Percentiles rank a stretch among this genome's conserved stretches.
Conservation (phyloP, 2,113 vertebrate genomes). For the Castor canadensis region DNA sequence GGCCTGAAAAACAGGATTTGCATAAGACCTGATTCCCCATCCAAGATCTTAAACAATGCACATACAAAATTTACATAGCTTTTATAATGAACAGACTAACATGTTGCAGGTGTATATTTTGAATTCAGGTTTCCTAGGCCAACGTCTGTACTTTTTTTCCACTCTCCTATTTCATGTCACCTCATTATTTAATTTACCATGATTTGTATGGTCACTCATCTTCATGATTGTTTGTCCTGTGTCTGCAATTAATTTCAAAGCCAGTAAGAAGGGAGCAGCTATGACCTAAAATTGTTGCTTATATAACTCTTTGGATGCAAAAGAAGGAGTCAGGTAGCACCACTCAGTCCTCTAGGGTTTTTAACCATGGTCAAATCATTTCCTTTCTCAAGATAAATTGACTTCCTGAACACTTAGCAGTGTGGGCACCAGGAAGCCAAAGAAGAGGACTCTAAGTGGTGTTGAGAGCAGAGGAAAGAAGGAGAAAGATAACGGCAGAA, state of each 20-base stretch:
- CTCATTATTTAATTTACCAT: neutral
- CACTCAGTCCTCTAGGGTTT: neutral
- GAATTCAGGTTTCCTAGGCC: neutral
- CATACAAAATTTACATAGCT: neutral
- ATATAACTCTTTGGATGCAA: neutral
- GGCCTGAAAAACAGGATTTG: too few species aligned
- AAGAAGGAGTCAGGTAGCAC: neutral
- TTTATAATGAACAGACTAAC: neutral
- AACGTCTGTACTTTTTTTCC: neutral
- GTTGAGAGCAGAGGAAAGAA: neutral
- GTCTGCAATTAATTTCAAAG: neutral
- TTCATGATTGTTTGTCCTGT: neutral
- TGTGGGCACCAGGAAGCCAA: neutral
- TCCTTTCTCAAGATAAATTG: neutral
- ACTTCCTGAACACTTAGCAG: neutral
- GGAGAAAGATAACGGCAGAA: neutral
- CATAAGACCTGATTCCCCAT: neutral
- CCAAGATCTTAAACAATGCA: neutral
- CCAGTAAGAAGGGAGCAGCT: neutral
- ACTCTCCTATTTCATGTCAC: neutral
- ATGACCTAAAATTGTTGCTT: neutral
- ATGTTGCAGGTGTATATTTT: neutral
- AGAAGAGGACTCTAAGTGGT: neutral
- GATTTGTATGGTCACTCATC: neutral
- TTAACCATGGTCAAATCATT: neutral